A percentile compares a stretch with the other conserved stretches of the same genome.
Conservation (phyloP, 2,113 vertebrate species). For the Podocnemis expansa region DNA sequence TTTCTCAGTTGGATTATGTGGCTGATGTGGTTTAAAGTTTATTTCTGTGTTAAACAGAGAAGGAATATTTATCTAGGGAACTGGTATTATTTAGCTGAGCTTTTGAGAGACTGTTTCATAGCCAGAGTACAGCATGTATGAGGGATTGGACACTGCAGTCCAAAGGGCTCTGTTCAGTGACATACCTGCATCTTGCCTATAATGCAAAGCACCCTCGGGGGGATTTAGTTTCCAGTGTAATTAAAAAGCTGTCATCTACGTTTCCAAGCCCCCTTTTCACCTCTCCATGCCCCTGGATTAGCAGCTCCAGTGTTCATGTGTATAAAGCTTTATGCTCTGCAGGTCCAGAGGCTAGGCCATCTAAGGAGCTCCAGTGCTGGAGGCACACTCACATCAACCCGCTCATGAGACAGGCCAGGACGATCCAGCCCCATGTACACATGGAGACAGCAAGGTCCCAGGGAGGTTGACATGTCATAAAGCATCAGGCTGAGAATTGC, state of each 20-base stretch:
- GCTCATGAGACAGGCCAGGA: background rate
- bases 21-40: background rate
- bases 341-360: background rate
- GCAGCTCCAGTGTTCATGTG: background rate
- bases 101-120: background rate
- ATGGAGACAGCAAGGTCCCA: background rate
- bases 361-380: background rate
- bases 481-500: background rate
- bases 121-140: background rate
- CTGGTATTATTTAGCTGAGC: background rate
- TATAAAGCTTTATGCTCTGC: background rate
- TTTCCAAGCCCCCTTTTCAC: background rate
- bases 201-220: background rate
- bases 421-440: background rate
- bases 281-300: fast-evolving
- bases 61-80: background rate
- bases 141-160: fast-evolving
- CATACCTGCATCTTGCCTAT: background rate
- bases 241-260: background rate
- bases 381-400: background rate
- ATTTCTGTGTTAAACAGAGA: background rate
- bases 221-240: background rate
- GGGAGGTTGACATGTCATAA: background rate
- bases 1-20: background rate
- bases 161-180: background rate